Percentiles rank a stretch among this genome's conserved stretches.
Conservation (phyloP, 1,140 invertebrate genomes). For the Philaenus spumarius region DNA sequence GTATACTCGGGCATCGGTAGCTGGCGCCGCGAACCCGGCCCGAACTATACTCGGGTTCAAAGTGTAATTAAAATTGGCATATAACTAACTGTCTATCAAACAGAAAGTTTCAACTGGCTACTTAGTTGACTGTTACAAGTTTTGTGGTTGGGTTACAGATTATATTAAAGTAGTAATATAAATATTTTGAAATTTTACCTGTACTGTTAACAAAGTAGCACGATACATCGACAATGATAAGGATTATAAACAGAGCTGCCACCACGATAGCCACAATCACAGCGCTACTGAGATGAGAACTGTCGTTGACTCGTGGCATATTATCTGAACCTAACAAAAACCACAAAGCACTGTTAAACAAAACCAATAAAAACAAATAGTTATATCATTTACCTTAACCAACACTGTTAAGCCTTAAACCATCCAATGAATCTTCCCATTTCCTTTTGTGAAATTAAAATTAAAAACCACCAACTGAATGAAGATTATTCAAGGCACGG, state of each 20-base stretch:
- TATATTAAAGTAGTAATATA: not conserved
- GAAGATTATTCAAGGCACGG: no score
- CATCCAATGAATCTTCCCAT: no score
- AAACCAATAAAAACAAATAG: not conserved
- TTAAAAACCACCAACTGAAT: no score
- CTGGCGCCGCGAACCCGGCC: no score
- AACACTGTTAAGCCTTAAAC: no score
- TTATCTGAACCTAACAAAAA: not conserved
- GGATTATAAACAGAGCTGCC: conserved; percentile 59
- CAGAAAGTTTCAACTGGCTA: not conserved
- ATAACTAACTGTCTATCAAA: no score
- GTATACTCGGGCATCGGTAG: no score
- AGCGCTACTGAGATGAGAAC: conserved; percentile 52
- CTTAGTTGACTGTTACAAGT: not conserved
- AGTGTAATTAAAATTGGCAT: no score
- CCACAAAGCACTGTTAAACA: not conserved
- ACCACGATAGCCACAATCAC: conserved; percentile 72
- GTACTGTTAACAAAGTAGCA: conserved; percentile 58
- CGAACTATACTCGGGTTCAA: no score
- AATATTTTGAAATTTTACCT: conserved; percentile 36
- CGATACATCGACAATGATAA: conserved; percentile 69
- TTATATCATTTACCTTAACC: not conserved
- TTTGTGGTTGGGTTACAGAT: not conserved
- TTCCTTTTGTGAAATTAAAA: no score
- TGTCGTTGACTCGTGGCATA: not conserved